Conservation (phyloP, 1,140 invertebrate species). For the Sesamia nonagrioides region DNA sequence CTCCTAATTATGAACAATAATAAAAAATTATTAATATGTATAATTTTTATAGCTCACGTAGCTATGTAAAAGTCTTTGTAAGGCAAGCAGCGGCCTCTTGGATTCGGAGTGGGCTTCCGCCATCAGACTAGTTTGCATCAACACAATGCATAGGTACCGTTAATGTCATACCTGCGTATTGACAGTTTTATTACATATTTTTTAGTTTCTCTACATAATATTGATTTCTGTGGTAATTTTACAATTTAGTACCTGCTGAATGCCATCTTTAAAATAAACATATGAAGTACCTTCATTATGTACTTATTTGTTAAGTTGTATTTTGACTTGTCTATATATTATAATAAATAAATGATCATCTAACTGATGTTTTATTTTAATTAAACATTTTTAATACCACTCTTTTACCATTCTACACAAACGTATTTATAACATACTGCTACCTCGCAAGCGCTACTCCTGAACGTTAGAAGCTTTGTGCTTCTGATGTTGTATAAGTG, state of each 20-base stretch:
- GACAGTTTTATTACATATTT: background rate
- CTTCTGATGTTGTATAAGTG: too few relatives aligned
- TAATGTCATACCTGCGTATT: background rate
- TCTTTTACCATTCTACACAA: too few relatives aligned
- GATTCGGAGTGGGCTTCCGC: background rate
- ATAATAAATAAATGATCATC: slow-evolving; percentile 39
- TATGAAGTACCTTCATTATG: slow-evolving; percentile 10
- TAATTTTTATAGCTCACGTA: too few relatives aligned
- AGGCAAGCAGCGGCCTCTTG: too few relatives aligned
- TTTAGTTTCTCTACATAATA: background rate
- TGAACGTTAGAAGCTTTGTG: too few relatives aligned
- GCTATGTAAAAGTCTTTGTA: too few relatives aligned
- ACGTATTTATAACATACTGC: too few relatives aligned
- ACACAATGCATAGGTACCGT: background rate
- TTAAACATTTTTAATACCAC: too few relatives aligned
- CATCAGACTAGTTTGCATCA: background rate
- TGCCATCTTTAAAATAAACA: slow-evolving; percentile 28
- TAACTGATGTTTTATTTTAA: background rate
- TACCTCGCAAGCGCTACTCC: too few relatives aligned
- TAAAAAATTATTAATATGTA: too few relatives aligned
- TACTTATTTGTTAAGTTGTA: slow-evolving; percentile 43
- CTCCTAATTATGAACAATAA: too few relatives aligned
- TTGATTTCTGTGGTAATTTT: slow-evolving; percentile 13
- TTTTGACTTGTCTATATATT: slow-evolving; percentile 25
- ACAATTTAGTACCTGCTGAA: slow-evolving; percentile 29